These are phyloP conservation scores for Melanotus villosus DNA, from an alignment of 2,888 invertebrate species.

Conservation along the genomic window DNA sequence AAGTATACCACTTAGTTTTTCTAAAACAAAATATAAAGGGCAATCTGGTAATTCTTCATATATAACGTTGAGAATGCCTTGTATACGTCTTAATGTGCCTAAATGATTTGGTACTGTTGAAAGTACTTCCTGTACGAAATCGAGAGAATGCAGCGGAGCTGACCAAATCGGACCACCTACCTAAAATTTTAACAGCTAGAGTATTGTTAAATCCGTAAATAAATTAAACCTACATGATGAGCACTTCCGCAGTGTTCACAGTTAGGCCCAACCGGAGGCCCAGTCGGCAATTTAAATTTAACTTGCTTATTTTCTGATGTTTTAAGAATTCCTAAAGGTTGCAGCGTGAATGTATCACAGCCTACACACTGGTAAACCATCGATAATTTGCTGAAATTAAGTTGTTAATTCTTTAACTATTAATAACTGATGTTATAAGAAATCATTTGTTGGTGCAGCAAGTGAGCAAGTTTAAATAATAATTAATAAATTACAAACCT, in stretches of 20 bases:
- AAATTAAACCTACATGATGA: slow-evolving; percentile 75
- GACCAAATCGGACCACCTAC: slow-evolving; percentile 97
- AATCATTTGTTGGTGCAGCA: neutral
- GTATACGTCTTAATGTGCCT: slow-evolving; percentile 81
- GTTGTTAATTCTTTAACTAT: too few relatives aligned
- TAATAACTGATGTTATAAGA: too few relatives aligned
- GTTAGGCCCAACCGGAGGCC: slow-evolving; percentile 75
- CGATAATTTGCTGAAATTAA: slow-evolving; percentile 81
- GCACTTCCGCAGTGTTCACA: slow-evolving; percentile 85
- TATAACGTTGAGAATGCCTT: slow-evolving; percentile 86
- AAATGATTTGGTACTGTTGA: slow-evolving; percentile 68
- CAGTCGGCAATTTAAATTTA: slow-evolving; percentile 79
- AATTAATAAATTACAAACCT: slow-evolving; percentile 67
- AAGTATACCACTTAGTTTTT: slow-evolving; percentile 81
- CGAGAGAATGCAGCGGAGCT: slow-evolving; percentile 84
- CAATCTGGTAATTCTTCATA: slow-evolving; percentile 86
- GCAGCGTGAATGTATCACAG: slow-evolving; percentile 85
- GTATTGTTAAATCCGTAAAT: slow-evolving; percentile 16
- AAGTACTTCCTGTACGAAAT: slow-evolving; percentile 82
- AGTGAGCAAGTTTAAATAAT: neutral
- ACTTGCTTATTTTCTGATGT: slow-evolving; percentile 71
- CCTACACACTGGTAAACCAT: slow-evolving; percentile 92
- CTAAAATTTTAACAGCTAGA: slow-evolving; percentile 66
- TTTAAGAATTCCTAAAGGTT: slow-evolving; percentile 80
- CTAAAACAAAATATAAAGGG: slow-evolving; percentile 90